Percentiles rank a stretch among this genome's conserved stretches.
These are phyloP conservation scores for Andrena trimmerana DNA, from an alignment of 2,888 invertebrate genomes.

Conservation along the genomic window DNA sequence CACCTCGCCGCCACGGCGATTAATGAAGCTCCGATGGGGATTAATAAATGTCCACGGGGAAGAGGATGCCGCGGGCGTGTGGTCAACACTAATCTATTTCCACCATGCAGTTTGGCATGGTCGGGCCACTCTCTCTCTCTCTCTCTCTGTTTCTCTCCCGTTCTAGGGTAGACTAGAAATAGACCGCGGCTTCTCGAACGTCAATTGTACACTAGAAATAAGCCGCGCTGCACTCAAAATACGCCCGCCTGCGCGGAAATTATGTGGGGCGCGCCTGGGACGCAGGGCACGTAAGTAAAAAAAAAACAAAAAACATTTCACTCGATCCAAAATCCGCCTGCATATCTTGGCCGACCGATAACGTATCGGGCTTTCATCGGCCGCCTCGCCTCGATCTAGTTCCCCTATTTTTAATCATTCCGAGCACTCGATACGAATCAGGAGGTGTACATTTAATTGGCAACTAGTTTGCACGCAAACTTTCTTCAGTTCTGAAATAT, in stretches of 20 bases:
- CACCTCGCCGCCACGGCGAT: too few relatives aligned
- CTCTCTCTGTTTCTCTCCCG: conserved; percentile 14
- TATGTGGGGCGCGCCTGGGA: conserved; percentile 11
- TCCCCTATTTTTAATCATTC: neutral
- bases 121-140: neutral
- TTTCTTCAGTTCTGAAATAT: neutral
- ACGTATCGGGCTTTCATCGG: neutral
- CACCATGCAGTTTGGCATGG: conserved; percentile 48
- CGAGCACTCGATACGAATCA: too few relatives aligned
- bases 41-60: neutral
- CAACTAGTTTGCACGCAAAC: neutral
- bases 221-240: conserved; percentile 46
- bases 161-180: conserved; percentile 58
- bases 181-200: conserved; percentile 63
- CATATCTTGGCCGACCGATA: neutral
- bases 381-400: neutral
- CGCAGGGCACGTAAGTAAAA: conserved; percentile 29
- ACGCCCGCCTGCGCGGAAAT: conserved; percentile 38
- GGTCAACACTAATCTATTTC: conserved; percentile 35
- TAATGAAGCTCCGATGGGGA: neutral
- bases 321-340: neutral
- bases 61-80: neutral
- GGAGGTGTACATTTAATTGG: too few relatives aligned
- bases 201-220: conserved; percentile 64
- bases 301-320: neutral